These are phyloP conservation scores for Diadophis punctatus DNA, from an alignment of 2,113 vertebrate genomes.

Conservation along the genomic window DNA sequence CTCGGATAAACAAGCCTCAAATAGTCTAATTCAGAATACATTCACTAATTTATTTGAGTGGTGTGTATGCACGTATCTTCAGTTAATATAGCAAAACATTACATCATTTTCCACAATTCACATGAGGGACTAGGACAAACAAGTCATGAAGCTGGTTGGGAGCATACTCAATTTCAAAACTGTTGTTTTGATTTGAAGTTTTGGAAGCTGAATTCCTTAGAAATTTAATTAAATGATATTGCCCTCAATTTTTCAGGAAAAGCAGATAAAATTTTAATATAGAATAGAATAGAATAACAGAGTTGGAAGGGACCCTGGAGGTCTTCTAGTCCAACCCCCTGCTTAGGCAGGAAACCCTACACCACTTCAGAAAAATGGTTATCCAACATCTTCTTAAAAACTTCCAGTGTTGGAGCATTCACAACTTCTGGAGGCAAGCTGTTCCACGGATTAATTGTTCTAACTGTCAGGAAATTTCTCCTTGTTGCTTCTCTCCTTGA, in stretches of 20 bases:
- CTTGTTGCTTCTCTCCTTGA: too few species aligned
- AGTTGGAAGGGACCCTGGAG: too few species aligned
- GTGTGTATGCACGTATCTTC: not conserved
- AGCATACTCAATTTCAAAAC: constrained; percentile 38
- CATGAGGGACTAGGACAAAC: constrained; percentile 63
- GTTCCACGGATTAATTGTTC: too few species aligned
- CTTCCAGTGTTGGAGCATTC: too few species aligned
- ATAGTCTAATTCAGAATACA: constrained; percentile 62
- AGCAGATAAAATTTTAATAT: constrained; percentile 8
- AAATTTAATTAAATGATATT: constrained; percentile 63
- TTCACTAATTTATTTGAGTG: constrained; percentile 78
- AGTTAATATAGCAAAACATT: constrained; percentile 73
- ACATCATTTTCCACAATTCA: constrained; percentile 84
- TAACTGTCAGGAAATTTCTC: too few species aligned
- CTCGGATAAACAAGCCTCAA: constrained; percentile 68
- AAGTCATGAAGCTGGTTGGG: constrained; percentile 47
- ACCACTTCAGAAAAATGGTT: too few species aligned
- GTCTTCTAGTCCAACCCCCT: too few species aligned
- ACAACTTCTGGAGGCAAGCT: too few species aligned
- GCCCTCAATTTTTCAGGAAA: not conserved
- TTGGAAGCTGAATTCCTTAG: constrained; percentile 57
- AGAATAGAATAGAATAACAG: too few species aligned
- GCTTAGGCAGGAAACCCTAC: too few species aligned
- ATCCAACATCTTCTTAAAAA: too few species aligned
- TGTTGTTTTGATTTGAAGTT: constrained; percentile 57